A percentile compares a stretch with the other conserved stretches of the same genome.
These are phyloP conservation scores for Epicauta chinensis DNA, from an alignment of 1,140 invertebrate species.

Conservation along the genomic window DNA sequence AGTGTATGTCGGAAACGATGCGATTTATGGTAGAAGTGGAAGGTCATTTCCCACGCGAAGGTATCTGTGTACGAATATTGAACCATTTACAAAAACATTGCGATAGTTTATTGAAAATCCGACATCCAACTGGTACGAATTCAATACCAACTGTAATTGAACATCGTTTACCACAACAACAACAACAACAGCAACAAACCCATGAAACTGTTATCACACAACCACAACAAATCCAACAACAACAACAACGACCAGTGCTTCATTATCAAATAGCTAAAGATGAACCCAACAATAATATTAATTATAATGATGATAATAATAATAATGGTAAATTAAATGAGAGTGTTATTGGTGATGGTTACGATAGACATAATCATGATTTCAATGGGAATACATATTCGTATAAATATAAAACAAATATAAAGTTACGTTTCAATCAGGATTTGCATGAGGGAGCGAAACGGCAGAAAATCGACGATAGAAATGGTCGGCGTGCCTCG, in stretches of 20 bases:
- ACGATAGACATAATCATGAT: background rate
- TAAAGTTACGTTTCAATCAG: conserved; percentile 75
- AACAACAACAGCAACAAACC: background rate
- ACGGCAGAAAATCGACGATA: conserved; percentile 25
- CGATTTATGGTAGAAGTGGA: conserved; percentile 84
- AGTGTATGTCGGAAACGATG: conserved; percentile 83
- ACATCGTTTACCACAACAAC: no score
- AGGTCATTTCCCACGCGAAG: conserved; percentile 69
- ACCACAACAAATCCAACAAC: conserved; percentile 4
- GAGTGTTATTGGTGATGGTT: conserved; percentile 2
- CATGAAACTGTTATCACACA: conserved; percentile 1
- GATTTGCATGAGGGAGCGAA: conserved; percentile 31
- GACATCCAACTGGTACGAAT: background rate
- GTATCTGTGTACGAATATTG: conserved; percentile 73
- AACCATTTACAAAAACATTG: conserved; percentile 80
- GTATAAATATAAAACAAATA: conserved; percentile 94
- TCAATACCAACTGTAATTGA: background rate
- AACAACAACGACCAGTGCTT: background rate
- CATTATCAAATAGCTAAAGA: background rate
- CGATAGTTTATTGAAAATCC: conserved; percentile 53
- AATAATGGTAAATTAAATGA: conserved; percentile 25
- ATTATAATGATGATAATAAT: no score
- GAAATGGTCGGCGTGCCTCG: conserved; percentile 29
- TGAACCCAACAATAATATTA: no score
- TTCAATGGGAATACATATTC: conserved; percentile 24